phyloP scores from a whole-genome alignment of 2,888 invertebrate genomes.

The Drosophila niveifrons region DNA sequence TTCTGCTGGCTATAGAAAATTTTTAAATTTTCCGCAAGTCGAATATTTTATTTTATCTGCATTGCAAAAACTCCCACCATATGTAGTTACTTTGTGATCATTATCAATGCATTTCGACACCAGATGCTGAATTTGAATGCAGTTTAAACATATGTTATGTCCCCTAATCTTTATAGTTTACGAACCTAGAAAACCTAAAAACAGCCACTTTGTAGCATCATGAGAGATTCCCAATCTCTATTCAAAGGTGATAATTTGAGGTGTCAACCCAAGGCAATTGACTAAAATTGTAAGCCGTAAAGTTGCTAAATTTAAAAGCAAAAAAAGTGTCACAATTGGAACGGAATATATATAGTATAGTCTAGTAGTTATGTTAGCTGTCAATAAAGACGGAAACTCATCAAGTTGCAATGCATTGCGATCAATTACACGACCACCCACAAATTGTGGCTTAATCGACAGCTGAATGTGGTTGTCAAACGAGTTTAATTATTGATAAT shows the following conservation, averaged over 20 bases:
- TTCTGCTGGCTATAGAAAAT: too few relatives aligned
- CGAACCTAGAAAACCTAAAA: background rate
- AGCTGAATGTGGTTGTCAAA: background rate
- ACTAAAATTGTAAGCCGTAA: background rate
- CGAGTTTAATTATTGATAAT: background rate
- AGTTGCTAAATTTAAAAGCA: background rate
- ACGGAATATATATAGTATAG: background rate
- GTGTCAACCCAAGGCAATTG: background rate
- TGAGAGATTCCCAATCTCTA: background rate
- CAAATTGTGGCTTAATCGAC: conserved; percentile 5
- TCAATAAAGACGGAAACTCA: conserved; percentile 11
- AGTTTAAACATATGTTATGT: background rate
- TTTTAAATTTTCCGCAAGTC: too few relatives aligned
- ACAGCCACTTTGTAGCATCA: too few relatives aligned
- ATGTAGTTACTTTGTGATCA: too few relatives aligned
- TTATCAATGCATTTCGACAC: background rate
- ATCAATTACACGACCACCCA: conserved; percentile 21
- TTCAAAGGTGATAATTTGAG: background rate
- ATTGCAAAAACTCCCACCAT: background rate
- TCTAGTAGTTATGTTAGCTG: background rate
- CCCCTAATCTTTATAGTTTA: background rate
- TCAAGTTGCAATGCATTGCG: background rate
- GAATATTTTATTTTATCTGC: too few relatives aligned
- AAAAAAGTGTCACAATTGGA: background rate
- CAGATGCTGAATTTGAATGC: background rate